phyloP scores from a whole-genome alignment of 2,113 vertebrate species.

The Syngnathoides biaculeatus region DNA sequence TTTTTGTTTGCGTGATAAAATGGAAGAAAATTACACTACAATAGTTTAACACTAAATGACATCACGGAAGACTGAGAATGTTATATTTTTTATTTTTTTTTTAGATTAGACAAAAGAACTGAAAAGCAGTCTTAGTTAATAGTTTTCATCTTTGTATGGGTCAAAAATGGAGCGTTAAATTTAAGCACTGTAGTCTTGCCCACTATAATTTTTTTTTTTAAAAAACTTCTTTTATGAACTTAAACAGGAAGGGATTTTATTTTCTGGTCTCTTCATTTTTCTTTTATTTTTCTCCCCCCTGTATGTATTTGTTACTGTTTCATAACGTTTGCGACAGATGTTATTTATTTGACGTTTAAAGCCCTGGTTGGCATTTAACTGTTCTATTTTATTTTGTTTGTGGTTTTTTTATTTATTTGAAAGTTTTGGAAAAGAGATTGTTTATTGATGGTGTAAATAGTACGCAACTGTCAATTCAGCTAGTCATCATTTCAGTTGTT shows the following conservation, averaged over 20 bases:
- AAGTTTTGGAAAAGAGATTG: constrained; percentile 2
- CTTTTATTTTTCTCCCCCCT: neutral
- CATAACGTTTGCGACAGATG: constrained; percentile 42
- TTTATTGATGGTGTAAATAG: neutral
- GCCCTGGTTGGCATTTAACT: constrained; percentile 65
- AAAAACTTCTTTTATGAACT: neutral
- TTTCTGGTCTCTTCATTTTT: neutral
- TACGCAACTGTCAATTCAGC: neutral
- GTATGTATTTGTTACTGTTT: neutral
- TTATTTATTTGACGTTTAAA: constrained; percentile 72
- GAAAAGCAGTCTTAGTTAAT: too few relatives aligned
- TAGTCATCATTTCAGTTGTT: constrained; percentile 9
- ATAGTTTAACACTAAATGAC: neutral
- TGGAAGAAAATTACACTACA: neutral
- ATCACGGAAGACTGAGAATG: neutral
- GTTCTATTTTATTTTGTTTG: constrained; percentile 26
- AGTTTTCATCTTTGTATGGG: too few relatives aligned
- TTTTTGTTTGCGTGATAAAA: neutral
- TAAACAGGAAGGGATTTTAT: constrained; percentile 23
- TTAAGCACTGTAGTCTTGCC: too few relatives aligned
- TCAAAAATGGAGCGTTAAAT: too few relatives aligned
- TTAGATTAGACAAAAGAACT: neutral
- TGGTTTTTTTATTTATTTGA: constrained; percentile 60
- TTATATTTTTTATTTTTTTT: neutral
- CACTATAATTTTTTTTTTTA: neutral